Evolutionary conservation across 1,140 invertebrate genomes (phyloP).

Genomic region (Lysiphlebus fabarum): DNA sequence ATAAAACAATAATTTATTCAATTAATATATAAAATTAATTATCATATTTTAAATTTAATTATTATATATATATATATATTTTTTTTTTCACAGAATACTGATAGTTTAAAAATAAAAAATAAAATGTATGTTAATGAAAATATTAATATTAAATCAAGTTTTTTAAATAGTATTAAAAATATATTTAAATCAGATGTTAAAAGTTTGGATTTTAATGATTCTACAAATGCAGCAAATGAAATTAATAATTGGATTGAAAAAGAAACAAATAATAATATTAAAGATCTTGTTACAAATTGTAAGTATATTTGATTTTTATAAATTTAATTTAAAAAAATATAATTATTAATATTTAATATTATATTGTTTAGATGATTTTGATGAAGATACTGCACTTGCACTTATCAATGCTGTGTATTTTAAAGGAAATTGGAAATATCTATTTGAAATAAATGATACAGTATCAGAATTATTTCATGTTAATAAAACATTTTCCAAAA

Average conservation of each 20-base stretch:
- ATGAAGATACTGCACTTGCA: conserved; percentile 52
- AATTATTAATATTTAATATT: background rate
- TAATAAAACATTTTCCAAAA: conserved; percentile 40
- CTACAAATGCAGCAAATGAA: conserved; percentile 43
- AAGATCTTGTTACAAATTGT: conserved; percentile 60
- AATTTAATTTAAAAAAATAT: background rate
- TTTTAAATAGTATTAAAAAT: conserved; percentile 8
- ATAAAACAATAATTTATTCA: background rate
- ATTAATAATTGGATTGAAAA: conserved; percentile 73
- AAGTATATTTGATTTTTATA: background rate
- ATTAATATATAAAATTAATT: background rate
- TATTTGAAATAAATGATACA: conserved; percentile 60
- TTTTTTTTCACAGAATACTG: conserved; percentile 28
- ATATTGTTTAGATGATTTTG: too few relatives aligned
- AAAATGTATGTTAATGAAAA: conserved; percentile 43
- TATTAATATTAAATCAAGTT: conserved; percentile 34
- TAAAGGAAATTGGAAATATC: conserved; percentile 66
- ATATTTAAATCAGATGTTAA: conserved; percentile 57
- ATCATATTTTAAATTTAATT: conserved; percentile 1
- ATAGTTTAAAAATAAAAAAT: conserved; percentile 30
- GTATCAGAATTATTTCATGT: conserved; percentile 47
- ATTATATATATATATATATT: background rate
- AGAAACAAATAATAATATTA: conserved; percentile 72
- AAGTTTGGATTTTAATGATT: conserved; percentile 57
- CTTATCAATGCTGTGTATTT: conserved; percentile 71